Evolutionary conservation across 2,113 vertebrate genomes (phyloP).

Genomic region (Petromus typicus): DNA sequence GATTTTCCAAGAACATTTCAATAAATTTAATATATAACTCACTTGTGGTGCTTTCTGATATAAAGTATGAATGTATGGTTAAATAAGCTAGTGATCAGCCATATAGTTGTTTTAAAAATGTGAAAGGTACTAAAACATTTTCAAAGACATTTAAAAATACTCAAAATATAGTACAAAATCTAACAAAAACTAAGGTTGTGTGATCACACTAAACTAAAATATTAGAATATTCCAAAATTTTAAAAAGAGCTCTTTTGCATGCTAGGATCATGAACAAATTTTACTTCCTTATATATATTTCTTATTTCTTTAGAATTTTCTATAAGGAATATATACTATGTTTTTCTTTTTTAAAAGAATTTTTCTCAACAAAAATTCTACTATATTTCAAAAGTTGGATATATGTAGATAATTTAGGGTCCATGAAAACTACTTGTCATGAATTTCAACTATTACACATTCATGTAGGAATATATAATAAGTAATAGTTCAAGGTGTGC

Average conservation of each 20-base stretch:
- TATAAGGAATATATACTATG: neutral
- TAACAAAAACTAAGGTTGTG: neutral
- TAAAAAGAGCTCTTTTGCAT: neutral
- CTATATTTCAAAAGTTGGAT: constrained; percentile 21
- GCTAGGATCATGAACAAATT: neutral
- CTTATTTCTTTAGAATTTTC: neutral
- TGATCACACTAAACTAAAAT: neutral
- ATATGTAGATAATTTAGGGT: neutral
- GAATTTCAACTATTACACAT: neutral
- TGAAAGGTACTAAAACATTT: constrained; percentile 26
- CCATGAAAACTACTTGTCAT: neutral
- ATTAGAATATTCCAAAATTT: neutral
- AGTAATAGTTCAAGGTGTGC: neutral
- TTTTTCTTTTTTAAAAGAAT: neutral
- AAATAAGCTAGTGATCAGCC: neutral
- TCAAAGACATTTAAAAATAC: neutral
- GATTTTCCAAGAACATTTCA: neutral
- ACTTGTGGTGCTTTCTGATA: neutral
- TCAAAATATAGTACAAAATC: neutral
- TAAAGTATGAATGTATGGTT: neutral
- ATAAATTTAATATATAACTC: constrained; percentile 21
- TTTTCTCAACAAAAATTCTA: neutral
- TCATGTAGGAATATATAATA: neutral
- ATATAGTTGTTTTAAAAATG: neutral
- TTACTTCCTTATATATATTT: constrained; percentile 19